Evolutionary conservation across 2,888 invertebrate species (phyloP), one percentile per base, ranked within the genome.

Genomic region (Heliconius ethilla): DNA sequence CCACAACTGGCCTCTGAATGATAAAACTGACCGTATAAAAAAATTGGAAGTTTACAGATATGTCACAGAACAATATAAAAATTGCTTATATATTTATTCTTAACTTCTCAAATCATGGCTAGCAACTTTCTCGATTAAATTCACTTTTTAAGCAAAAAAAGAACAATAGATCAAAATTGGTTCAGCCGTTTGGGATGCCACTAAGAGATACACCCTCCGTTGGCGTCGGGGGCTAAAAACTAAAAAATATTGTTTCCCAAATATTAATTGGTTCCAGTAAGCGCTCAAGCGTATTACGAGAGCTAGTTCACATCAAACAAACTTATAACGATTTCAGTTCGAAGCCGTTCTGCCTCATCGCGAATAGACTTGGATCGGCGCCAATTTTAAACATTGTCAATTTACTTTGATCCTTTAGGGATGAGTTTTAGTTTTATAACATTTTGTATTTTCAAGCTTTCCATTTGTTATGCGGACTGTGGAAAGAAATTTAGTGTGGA

Each of bases 381-480:
- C 80, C 80, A 78, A 76, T 67, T 78, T 75, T 67, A 78, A 75
- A 72, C 80, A 78, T 76, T 80, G 78, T 76, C 78, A 76, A 78
- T 78, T 78, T 78, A 70, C 76, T 78, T 73, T 72, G 66, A 80
- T 80, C 80, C 80, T 78, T 78, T 72, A 51, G 66, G 74, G 73
- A 69, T 73, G 33, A 59, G 37, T 65, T 76, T 62, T 33, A 65
- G 78, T 63, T 74, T 45, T 37, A 45, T 33, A 59, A 72, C 11
- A n/a, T n/a, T 67, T 5, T 13, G 22, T 66, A 11, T 67, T 37
- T 37, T 37, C 59, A 59, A 59, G n/a, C 59, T 37, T n/a, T 22
- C 10, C 9, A 63, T 63, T 25, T 27, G 25, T 63, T 27, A 27
- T 27, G 25, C 13, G 63, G n/a, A 29, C 25, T 65, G 25, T 27